phyloP scores from a whole-genome alignment of 2,888 invertebrate genomes.

The Macrosiphum euphorbiae region DNA sequence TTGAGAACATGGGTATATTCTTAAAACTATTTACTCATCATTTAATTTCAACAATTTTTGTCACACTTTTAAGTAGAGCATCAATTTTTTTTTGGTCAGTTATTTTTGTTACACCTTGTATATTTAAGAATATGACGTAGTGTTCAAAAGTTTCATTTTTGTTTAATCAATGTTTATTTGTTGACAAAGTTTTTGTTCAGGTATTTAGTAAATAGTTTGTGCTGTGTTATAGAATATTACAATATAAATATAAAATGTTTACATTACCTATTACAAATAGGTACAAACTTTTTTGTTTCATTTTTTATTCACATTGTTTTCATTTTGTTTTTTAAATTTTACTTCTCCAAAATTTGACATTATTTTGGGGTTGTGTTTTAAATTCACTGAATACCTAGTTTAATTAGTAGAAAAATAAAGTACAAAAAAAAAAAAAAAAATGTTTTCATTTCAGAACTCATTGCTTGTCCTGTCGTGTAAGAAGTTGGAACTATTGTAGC shows the following conservation, averaged over 20 bases:
- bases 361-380: not conserved
- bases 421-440: not conserved
- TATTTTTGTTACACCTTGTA: too few relatives aligned
- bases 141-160: not conserved
- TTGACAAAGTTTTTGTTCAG: not conserved
- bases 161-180: not conserved
- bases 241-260: not conserved
- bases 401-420: not conserved
- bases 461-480: not conserved
- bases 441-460: not conserved
- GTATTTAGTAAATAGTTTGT: not conserved
- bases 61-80: too few relatives aligned
- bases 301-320: not conserved
- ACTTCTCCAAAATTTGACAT: not conserved
- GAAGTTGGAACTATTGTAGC: not conserved
- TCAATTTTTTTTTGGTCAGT: too few relatives aligned
- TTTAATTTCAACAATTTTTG: too few relatives aligned
- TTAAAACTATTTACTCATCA: too few relatives aligned
- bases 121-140: not conserved
- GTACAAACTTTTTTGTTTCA: not conserved
- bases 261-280: not conserved
- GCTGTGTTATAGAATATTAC: not conserved
- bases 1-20: too few relatives aligned
- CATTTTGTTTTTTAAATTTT: too few relatives aligned
- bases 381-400: not conserved